These are phyloP conservation scores for Periophthalmodon schlosseri DNA, from an alignment of 2,113 vertebrate species.

Conservation along the genomic window DNA sequence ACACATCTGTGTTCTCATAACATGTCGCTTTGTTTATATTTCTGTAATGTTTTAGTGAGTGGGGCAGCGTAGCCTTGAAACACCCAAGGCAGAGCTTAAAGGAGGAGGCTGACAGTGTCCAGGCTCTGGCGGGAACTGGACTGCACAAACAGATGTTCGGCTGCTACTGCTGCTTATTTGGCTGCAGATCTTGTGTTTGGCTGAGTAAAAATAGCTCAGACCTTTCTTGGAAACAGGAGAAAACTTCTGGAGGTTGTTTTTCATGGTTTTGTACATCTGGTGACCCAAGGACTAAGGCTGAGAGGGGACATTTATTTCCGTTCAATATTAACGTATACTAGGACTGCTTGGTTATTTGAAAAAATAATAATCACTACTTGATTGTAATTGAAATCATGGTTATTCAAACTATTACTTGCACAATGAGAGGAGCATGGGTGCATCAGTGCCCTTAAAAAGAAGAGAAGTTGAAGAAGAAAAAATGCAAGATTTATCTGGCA, in stretches of 20 bases:
- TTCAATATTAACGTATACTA: neutral
- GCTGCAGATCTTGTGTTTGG: slow-evolving; percentile 53
- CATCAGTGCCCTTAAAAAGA: no score
- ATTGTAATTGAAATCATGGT: no score
- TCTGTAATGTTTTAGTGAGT: neutral
- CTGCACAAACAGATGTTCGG: slow-evolving; percentile 46
- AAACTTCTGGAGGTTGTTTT: slow-evolving; percentile 58
- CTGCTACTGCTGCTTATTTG: slow-evolving; percentile 55
- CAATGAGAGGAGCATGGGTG: no score
- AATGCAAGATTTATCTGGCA: no score
- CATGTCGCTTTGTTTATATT: neutral
- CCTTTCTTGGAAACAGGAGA: slow-evolving; percentile 46
- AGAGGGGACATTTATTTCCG: neutral
- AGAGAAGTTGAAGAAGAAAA: no score
- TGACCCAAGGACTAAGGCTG: slow-evolving; percentile 16
- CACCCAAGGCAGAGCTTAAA: slow-evolving; percentile 15
- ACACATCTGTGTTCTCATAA: neutral
- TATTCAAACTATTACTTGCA: no score
- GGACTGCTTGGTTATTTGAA: no score
- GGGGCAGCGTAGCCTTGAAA: slow-evolving; percentile 16
- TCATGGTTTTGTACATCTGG: slow-evolving; percentile 57
- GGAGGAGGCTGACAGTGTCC: slow-evolving; percentile 25
- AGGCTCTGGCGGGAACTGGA: slow-evolving; percentile 22
- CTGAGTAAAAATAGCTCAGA: slow-evolving; percentile 56
- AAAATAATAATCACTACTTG: no score